These are phyloP conservation scores for human DNA, from an alignment of 2,113 vertebrate species.

Conservation along the genomic window GRCh38 chr6:38587501-38588000, in stretches of 20 bases:
- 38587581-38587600: conserved; percentile 98
- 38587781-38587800: conserved; percentile 90
- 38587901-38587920: conserved; percentile 91
- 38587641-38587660: conserved; percentile 97
- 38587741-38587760: conserved; percentile 89
- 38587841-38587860: conserved; percentile 97
- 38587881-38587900: conserved; percentile 95
- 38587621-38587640: conserved; percentile 98
- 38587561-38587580: conserved; percentile 99
- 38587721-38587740: conserved; percentile 88
- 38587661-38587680: conserved; percentile 98
- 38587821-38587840: conserved; percentile 99
- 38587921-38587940: conserved; percentile 92
- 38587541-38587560: conserved; percentile 98
- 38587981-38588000: conserved; percentile 91
- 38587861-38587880: conserved; percentile 99
- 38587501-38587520: conserved; percentile 98
- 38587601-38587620: conserved; percentile 96
- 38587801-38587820: conserved; percentile 95
- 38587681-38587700: conserved; percentile 95
- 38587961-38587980: conserved; percentile 92
- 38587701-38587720: conserved; percentile 92
- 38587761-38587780: conserved; percentile 90
- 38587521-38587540: conserved; percentile 99
- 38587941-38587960: conserved; percentile 96